Conservation (phyloP, 2,113 vertebrate genomes). For the Lipotes vexillifer region DNA sequence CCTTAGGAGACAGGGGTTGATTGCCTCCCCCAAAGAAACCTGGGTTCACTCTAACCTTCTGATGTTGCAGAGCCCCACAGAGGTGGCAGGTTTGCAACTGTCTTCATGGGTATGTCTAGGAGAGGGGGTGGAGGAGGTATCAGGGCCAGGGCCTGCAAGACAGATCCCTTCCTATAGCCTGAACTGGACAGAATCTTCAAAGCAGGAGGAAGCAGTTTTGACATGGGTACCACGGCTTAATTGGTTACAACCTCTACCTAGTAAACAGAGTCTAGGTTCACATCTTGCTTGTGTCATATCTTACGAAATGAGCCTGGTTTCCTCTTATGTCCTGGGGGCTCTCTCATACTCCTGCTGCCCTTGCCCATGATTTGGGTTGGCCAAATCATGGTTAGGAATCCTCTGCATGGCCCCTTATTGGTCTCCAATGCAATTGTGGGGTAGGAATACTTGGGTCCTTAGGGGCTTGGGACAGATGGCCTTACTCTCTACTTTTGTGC, state of each 20-base stretch:
- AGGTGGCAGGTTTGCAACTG: neutral
- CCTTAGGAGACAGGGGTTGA: neutral
- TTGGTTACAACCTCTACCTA: neutral
- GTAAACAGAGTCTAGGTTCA: neutral
- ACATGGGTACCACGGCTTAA: neutral
- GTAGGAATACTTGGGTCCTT: neutral
- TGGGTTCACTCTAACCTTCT: neutral
- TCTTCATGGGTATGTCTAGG: neutral
- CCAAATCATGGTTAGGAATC: neutral
- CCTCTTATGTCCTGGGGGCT: neutral
- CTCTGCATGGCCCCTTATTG: neutral
- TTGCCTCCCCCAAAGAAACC: neutral
- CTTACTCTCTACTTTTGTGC: neutral
- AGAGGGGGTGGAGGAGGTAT: neutral
- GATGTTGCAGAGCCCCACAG: neutral
- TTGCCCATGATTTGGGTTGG: neutral
- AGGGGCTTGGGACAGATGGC: neutral
- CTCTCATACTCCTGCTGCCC: neutral
- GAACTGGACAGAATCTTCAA: neutral
- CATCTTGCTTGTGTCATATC: neutral
- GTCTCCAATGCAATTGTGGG: neutral
- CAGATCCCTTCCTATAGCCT: neutral
- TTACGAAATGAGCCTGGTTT: neutral
- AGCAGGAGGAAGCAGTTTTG: neutral
- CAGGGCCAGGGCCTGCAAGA: neutral